phyloP scores from a whole-genome alignment of 2,113 vertebrate species.

The Beaufortia kweichowensis region DNA sequence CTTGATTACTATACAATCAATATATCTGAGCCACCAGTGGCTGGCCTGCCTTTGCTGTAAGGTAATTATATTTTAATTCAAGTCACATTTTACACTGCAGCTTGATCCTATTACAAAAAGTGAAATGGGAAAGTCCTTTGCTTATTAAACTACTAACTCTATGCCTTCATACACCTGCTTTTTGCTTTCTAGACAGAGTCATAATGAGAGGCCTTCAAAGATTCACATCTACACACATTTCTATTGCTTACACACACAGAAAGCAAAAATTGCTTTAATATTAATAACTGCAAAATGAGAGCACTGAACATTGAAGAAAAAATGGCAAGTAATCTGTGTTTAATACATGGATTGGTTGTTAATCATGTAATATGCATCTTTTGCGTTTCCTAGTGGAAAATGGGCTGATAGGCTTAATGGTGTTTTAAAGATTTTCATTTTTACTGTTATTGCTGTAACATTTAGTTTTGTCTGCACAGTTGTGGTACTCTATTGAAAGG shows the following conservation, averaged over 20 bases:
- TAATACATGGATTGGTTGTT: neutral
- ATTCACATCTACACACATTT: neutral
- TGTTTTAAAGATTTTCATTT: conserved; percentile 16
- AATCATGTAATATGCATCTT: conserved; percentile 15
- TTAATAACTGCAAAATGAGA: conserved; percentile 8
- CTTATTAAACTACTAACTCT: conserved; percentile 33
- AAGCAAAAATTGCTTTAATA: neutral
- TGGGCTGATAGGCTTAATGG: neutral
- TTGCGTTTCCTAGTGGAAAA: neutral
- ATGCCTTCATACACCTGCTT: neutral
- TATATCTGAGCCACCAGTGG: conserved; percentile 30
- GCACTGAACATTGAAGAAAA: neutral
- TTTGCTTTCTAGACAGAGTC: neutral
- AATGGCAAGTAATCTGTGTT: neutral
- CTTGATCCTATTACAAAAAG: conserved; percentile 35
- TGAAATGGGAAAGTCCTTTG: conserved; percentile 26
- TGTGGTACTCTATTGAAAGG: neutral
- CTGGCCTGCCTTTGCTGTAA: conserved; percentile 7
- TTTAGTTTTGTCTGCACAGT: neutral
- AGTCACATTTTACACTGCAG: conserved; percentile 36
- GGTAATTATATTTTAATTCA: conserved; percentile 36
- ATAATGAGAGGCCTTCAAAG: neutral
- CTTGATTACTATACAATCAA: conserved; percentile 38
- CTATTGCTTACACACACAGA: neutral
- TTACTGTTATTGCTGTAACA: neutral